Evolutionary conservation across 2,113 vertebrate genomes (phyloP).

Genomic region (Oryctolagus cuniculus): DNA sequence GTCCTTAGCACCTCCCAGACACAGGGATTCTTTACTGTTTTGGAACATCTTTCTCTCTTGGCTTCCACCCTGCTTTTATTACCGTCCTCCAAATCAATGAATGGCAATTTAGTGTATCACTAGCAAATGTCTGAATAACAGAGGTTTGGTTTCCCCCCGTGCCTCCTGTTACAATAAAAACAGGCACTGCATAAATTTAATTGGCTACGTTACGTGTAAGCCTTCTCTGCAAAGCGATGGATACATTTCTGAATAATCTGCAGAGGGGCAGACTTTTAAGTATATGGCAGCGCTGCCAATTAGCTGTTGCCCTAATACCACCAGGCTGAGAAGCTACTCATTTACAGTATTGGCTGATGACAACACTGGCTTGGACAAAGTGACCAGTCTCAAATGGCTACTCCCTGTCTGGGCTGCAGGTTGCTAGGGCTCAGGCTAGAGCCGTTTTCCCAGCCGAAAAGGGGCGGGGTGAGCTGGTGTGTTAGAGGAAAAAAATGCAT

Average conservation of each 20-base stretch:
- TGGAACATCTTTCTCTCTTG: constrained; percentile 48
- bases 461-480: constrained; percentile 63
- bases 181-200: constrained; percentile 74
- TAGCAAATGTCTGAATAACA: constrained; percentile 72
- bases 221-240: constrained; percentile 60
- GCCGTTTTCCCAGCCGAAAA: constrained; percentile 71
- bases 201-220: constrained; percentile 62
- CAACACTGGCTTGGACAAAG: constrained; percentile 73
- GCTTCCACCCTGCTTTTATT: constrained; percentile 32
- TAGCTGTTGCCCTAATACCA: constrained; percentile 54
- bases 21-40: constrained; percentile 67
- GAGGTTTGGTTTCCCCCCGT: constrained; percentile 64
- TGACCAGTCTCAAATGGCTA: constrained; percentile 80
- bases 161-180: constrained; percentile 75
- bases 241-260: constrained; percentile 50
- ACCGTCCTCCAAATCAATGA: constrained; percentile 78
- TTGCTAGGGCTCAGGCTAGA: constrained; percentile 79
- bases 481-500: constrained; percentile 26
- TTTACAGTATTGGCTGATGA: constrained; percentile 68
- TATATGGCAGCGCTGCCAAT: constrained; percentile 35
- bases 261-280: constrained; percentile 47
- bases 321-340: constrained; percentile 65
- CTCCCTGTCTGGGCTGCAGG: constrained; percentile 73
- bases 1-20: constrained; percentile 52
- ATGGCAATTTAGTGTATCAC: constrained; percentile 70